Conservation (phyloP, 1,140 invertebrate genomes). For the Leptinotarsa texana region DNA sequence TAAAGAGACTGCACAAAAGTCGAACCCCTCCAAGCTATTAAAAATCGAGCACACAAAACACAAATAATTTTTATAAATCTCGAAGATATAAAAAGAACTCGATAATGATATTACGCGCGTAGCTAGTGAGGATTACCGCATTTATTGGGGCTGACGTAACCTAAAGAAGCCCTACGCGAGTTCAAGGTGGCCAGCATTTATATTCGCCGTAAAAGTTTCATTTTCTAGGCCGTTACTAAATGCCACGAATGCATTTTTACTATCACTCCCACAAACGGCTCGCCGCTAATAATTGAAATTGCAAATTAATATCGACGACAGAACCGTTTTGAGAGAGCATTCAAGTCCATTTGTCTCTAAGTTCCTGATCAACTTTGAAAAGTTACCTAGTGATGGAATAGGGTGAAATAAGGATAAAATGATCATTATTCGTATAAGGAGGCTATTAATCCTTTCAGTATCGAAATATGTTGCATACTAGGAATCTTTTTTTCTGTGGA, state of each 20-base stretch:
- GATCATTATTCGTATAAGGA: too few species aligned
- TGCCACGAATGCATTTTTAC: constrained; percentile 41
- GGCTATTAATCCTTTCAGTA: too few species aligned
- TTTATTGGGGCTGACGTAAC: constrained; percentile 35
- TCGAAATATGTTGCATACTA: too few species aligned
- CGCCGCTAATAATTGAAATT: constrained; percentile 24
- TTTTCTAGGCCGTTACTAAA: constrained; percentile 37
- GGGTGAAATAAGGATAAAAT: too few species aligned
- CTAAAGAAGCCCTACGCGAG: constrained; percentile 40
- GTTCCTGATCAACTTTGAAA: too few species aligned
- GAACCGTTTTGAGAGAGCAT: not conserved
- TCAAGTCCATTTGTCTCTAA: too few species aligned
- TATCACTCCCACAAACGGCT: constrained; percentile 28
- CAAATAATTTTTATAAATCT: not conserved
- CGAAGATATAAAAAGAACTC: not conserved
- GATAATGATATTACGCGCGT: constrained; percentile 11
- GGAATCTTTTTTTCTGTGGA: too few species aligned
- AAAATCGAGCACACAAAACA: too few species aligned
- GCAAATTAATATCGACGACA: constrained; percentile 9
- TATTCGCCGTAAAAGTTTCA: constrained; percentile 37
- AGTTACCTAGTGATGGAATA: too few species aligned
- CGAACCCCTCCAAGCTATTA: too few species aligned
- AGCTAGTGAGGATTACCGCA: constrained; percentile 20
- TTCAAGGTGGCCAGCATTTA: constrained; percentile 42
- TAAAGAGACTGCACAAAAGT: too few species aligned